Base-by-base conservation (phyloP, 2,888 invertebrate genomes). In the Cantharis rustica region DNA sequence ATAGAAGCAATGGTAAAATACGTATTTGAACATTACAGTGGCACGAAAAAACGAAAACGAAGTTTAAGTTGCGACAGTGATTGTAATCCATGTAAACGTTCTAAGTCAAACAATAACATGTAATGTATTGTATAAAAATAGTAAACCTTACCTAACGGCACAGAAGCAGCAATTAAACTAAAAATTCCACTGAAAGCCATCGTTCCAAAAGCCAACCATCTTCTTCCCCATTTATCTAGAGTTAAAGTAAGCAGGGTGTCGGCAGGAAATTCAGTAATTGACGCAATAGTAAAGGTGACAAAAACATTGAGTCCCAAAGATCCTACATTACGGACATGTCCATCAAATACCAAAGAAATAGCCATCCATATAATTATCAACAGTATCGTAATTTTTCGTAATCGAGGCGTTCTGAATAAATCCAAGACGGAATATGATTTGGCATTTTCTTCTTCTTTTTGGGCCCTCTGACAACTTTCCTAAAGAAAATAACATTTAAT, bases 281-380 rank as follows among this genome's bases (percentile, higher is more conserved):
- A 93, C 0, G 96, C 96, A 3, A 96, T 91, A 0, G 96, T 95
- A 85, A 96, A 96, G 0, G 96, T 96, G 75, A 96, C 86, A 86
- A 96, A 96, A n/a, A 96, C 92, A 83, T 96, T 93, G 81, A 95
- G 76, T 0, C 95, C 95, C 63, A 96, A 88, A 10, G 95, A 94
- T 0, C 95, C 95, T 0, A 96, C 96, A 85, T 96, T 96, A 84
- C 96, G 90, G 15, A 96, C 96, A 85, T 97, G 96, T 0, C 96
- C 96, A 84, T 96, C 96, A 86, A 96, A 96, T 0, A 95, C 95
- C 84, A 96, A 85, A 0, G 96, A 95, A 75, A 96, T 95, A n/a
- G 94, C 93, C 94, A 96, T 95, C 96, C 96, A 96, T 81, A 96
- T 95, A 2, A 95, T 82, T 81, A 95, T 95, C 17, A 96, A 90